Percentiles rank a stretch among this genome's conserved stretches.
Evolutionary conservation across 2,113 vertebrate species (phyloP).

Genomic region (Cariama cristata): DNA sequence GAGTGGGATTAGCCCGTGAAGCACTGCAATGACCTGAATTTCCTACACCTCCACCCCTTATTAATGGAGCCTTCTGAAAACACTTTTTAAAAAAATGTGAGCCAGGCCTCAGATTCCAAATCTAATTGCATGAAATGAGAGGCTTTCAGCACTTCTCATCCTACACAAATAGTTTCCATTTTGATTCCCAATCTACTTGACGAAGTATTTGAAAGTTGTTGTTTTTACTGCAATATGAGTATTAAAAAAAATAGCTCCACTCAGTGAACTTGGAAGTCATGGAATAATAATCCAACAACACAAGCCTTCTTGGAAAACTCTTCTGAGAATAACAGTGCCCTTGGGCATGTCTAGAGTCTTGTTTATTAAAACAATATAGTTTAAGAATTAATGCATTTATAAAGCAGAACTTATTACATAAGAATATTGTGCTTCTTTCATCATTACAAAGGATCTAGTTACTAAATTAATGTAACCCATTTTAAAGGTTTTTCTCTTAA

Average conservation of each 20-base stretch:
- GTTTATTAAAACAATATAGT: conserved; percentile 75
- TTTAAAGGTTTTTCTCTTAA: conserved; percentile 43
- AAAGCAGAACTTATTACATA: conserved; percentile 42
- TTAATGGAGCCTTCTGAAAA: background rate
- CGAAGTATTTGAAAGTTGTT: conserved; percentile 71
- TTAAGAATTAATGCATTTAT: conserved; percentile 58
- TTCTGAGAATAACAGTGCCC: conserved; percentile 71
- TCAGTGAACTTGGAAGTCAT: conserved; percentile 71
- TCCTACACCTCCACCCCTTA: background rate
- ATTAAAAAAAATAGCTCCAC: conserved; percentile 69
- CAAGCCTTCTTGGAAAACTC: conserved; percentile 75
- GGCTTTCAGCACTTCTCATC: conserved; percentile 40
- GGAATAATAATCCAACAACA: conserved; percentile 76
- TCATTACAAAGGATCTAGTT: background rate
- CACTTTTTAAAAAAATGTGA: background rate
- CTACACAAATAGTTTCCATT: conserved; percentile 51
- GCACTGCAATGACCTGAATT: background rate
- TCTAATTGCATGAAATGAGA: conserved; percentile 3
- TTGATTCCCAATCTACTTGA: conserved; percentile 66
- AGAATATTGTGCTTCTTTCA: conserved; percentile 30
- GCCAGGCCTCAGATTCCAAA: background rate
- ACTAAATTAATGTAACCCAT: conserved; percentile 14
- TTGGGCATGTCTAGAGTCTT: conserved; percentile 70
- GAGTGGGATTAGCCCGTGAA: background rate
- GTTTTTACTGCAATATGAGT: conserved; percentile 79